These are phyloP conservation scores for Pseudoips prasinana DNA, from an alignment of 2,888 invertebrate genomes.

Conservation along the genomic window DNA sequence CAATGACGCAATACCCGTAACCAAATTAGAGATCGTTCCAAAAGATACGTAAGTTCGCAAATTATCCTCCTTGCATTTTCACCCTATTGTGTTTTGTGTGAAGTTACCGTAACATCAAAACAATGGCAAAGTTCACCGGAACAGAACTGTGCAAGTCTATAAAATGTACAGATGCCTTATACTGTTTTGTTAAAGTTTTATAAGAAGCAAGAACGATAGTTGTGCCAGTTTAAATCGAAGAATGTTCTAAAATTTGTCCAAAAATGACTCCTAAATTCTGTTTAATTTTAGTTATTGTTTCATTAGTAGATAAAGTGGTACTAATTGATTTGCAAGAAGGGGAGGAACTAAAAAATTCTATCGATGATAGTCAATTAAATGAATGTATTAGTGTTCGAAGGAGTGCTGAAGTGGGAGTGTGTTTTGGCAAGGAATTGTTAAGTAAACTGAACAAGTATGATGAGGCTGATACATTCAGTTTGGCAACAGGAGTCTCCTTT, in stretches of 20 bases:
- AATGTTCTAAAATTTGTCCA: slow-evolving; percentile 14
- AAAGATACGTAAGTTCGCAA: slow-evolving; percentile 58
- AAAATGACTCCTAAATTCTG: slow-evolving; percentile 18
- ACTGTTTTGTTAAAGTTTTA: slow-evolving; percentile 61
- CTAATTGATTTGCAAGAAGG: slow-evolving; percentile 61
- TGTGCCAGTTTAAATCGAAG: slow-evolving; percentile 28
- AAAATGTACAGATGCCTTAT: slow-evolving; percentile 61
- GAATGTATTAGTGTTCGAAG: slow-evolving; percentile 63
- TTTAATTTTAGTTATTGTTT: slow-evolving; percentile 31
- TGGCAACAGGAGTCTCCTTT: slow-evolving; percentile 84
- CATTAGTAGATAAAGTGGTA: slow-evolving; percentile 52
- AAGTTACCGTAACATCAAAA: slow-evolving; percentile 72
- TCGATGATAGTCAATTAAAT: slow-evolving; percentile 60
- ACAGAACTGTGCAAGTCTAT: slow-evolving; percentile 79
- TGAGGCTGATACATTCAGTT: slow-evolving; percentile 84
- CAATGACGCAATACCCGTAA: slow-evolving; percentile 46
- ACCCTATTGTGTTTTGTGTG: slow-evolving; percentile 76
- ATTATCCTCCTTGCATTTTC: slow-evolving; percentile 75
- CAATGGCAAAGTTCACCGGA: slow-evolving; percentile 79
- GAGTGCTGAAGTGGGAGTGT: slow-evolving; percentile 80
- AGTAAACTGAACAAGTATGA: slow-evolving; percentile 85
- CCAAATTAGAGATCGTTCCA: slow-evolving; percentile 57
- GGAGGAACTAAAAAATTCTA: slow-evolving; percentile 59
- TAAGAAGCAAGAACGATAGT: slow-evolving; percentile 52
- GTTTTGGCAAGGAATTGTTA: slow-evolving; percentile 87